phyloP scores from a whole-genome alignment of 2,888 invertebrate genomes.

The Cybosia mesomella region DNA sequence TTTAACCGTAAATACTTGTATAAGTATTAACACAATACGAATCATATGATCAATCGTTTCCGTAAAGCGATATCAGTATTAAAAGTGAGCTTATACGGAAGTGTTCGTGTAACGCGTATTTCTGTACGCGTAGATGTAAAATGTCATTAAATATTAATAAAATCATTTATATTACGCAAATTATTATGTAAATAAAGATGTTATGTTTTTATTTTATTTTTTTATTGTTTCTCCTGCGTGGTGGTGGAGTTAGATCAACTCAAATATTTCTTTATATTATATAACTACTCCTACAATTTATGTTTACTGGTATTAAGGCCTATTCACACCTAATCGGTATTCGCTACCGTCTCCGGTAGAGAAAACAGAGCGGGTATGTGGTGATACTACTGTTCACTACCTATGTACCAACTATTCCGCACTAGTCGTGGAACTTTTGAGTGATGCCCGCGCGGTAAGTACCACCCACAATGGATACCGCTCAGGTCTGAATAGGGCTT shows the following conservation, averaged over 20 bases:
- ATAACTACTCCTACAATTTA: not conserved
- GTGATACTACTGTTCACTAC: too few species aligned
- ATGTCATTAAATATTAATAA: conserved; percentile 16
- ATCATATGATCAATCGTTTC: not conserved
- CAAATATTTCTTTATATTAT: too few species aligned
- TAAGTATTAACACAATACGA: not conserved
- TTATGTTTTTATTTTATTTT: conserved; percentile 62
- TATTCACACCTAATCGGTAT: too few species aligned
- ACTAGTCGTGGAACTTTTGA: too few species aligned
- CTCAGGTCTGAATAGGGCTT: too few species aligned
- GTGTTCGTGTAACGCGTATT: conserved; percentile 8
- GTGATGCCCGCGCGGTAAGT: too few species aligned
- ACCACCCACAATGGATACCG: too few species aligned
- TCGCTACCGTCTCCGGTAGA: too few species aligned
- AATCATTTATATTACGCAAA: conserved; percentile 32
- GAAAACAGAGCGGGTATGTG: too few species aligned
- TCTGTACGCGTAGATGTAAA: conserved; percentile 5
- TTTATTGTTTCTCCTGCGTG: conserved; percentile 34
- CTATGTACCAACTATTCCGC: too few species aligned
- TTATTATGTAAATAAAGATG: conserved; percentile 72
- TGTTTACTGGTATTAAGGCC: not conserved
- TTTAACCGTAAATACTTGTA: not conserved
- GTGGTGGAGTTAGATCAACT: conserved; percentile 15
- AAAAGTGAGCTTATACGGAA: not conserved
- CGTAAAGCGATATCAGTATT: conserved; percentile 5